Base-by-base conservation (phyloP, 2,797 vertebrate species). In the Gambusia yucatana region DNA sequence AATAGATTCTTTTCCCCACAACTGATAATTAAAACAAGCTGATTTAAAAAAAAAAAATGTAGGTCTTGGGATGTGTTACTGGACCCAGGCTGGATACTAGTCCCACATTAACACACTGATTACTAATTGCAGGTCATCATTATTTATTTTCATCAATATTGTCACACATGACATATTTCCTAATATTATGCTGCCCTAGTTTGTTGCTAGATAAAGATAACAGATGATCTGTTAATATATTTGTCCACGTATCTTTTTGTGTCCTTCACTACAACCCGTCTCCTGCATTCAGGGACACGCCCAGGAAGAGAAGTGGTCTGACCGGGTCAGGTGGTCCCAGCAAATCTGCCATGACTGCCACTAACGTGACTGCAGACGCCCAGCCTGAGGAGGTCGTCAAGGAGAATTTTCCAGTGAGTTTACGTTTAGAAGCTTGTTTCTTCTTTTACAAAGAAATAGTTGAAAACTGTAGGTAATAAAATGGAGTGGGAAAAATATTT, bases 331-430 rank as follows among this genome's bases (percentile, higher is more conserved):
- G 91, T 87, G 85, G 91, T 71, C 82, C 91, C 16, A 74, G 88
- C 59, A 95, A 95, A 88, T 93, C 91, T 90, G 83, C 94, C 55
- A 86, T 91, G 44, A 85, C 94, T 36, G 82, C 92, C 80, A 90
- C 91, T 82, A 88, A 86, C 75, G 76, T 93, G 77, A 73, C 74
- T 78, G 84, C 88, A 89, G 98, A 97, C 90, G 93, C 96, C 80
- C 96, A 97, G 91, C 95, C 89, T 71, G 97, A 97, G 84, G 97
- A 97, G 61, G 89, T 88, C 1, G 95, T 94, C 50, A 94, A 97
- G 55, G 96, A 96, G 82, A 97, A 96, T 91, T 97, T 98, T 85
- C 97, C 98, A 83, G 97, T 98, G 90, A 96, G 97, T 96, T 83
- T 65, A 10, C 63, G 82, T 46, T 9, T 47, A 10, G 36, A 7